Evolutionary conservation across 1,140 invertebrate species (phyloP), one percentile per base, ranked within the genome.

Genomic region (Drosophila arizonae): DNA sequence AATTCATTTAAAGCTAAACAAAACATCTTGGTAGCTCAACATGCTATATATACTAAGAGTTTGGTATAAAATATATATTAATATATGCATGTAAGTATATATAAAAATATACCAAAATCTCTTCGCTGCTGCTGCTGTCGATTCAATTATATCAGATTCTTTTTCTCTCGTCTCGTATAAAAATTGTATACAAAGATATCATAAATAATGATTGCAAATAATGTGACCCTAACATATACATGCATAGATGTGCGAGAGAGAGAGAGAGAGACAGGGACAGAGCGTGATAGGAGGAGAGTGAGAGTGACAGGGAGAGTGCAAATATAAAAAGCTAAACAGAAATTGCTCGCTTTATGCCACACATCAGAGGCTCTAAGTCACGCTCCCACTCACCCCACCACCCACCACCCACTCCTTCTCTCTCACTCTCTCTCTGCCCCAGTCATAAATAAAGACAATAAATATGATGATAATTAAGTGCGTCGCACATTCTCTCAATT

Each of bases 391-490:
- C 17, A 17, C 10, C 55, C 46, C 4, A 17, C 9, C 28, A 30
- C 55, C 46, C 4, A 17, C 9, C 28, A 30, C 1, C 15, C 17
- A 48, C 26, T 46, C 11, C 41, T 13, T 55, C 26, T 26, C 26
- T n/a, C 4, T 21, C 5, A 24, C 1, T 24, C 17, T 55, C 26
- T 39, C 55, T 41, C 8, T 67, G 58, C 26, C 71, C 51, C 36
- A 56, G 43, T 51, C 69, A 76, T 76, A 76, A 76, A 76, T 76
- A 76, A 72, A 72, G 62, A 67, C 73, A 76, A 88, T 88, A 87
- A 88, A 87, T 87, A 87, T 87, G 84, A 87, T 88, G 84, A 88
- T 87, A 87, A 87, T 87, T 87, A 87, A 87, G 82, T 87, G 79
- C 76, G 82, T 84, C 79, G 77, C 84, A 87, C 84, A 87, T 88